Conservation (phyloP, 2,113 vertebrate genomes). For the Mesembrinibis cayennensis region DNA sequence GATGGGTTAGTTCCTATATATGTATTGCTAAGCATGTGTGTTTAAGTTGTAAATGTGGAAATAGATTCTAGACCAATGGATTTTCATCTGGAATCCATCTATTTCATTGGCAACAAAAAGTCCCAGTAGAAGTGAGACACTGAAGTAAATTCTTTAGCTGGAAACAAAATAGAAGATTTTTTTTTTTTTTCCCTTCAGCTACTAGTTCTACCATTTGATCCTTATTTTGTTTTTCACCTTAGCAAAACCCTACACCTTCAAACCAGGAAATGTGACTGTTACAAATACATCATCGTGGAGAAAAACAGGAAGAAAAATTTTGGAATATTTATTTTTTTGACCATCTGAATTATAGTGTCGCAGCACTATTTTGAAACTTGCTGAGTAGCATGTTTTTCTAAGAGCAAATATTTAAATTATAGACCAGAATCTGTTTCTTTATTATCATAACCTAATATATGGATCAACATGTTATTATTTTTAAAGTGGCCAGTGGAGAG, state of each 20-base stretch:
- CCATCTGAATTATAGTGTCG: not conserved
- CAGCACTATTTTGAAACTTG: not conserved
- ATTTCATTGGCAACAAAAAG: not conserved
- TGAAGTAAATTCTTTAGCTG: not conserved
- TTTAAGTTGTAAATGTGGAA: not conserved
- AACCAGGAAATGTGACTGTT: not conserved
- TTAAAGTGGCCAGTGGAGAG: not conserved
- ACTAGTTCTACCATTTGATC: not conserved
- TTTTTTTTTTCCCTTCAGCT: not conserved
- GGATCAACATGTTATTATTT: conserved; percentile 17
- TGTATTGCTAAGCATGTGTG: not conserved
- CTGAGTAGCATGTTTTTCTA: not conserved
- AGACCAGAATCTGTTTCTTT: conserved; percentile 31
- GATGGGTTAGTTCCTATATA: not conserved
- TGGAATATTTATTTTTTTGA: not conserved
- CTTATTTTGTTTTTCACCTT: not conserved
- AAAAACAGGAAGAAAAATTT: conserved; percentile 2
- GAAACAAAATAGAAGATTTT: not conserved
- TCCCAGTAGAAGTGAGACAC: not conserved
- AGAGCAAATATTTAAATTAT: conserved; percentile 32
- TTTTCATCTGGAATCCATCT: not conserved
- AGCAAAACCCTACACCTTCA: not conserved
- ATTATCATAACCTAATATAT: conserved; percentile 4
- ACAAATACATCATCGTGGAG: not conserved
- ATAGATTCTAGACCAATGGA: not conserved